Percentiles rank a stretch among this genome's conserved stretches.
Conservation (phyloP, 2,797 vertebrate genomes). For the Lepilemur ruficaudatus region DNA sequence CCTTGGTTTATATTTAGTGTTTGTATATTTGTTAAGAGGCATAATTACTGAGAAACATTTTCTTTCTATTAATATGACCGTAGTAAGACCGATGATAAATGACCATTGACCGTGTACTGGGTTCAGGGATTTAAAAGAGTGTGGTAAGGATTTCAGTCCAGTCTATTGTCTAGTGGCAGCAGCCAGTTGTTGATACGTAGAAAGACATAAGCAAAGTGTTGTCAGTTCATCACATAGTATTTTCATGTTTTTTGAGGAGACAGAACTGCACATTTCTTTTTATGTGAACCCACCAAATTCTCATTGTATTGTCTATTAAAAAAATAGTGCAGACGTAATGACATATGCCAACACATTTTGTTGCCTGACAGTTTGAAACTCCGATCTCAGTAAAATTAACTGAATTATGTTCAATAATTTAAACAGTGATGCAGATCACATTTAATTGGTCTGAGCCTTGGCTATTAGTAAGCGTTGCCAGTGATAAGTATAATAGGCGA, state of each 20-base stretch:
- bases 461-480: background rate
- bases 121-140: background rate
- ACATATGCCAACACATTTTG: background rate
- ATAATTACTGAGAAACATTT: background rate
- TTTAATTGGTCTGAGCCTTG: background rate
- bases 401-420: background rate
- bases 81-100: background rate
- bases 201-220: background rate
- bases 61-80: background rate
- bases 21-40: background rate
- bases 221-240: background rate
- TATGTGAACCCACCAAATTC: background rate
- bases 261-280: background rate
- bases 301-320: background rate
- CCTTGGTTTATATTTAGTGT: background rate
- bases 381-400: background rate
- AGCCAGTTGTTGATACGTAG: background rate
- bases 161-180: background rate
- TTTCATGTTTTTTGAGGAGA: background rate
- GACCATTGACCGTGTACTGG: rapidly evolving
- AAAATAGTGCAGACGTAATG: background rate
- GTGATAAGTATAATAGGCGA: background rate
- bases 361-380: background rate
- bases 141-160: background rate
- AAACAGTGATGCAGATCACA: background rate